Evolutionary conservation across 37 sponge, comb jelly and placozoan genomes (phyloP), one percentile per base, ranked within the genome.

Genomic region (Chondrilla cf. caribensis): DNA sequence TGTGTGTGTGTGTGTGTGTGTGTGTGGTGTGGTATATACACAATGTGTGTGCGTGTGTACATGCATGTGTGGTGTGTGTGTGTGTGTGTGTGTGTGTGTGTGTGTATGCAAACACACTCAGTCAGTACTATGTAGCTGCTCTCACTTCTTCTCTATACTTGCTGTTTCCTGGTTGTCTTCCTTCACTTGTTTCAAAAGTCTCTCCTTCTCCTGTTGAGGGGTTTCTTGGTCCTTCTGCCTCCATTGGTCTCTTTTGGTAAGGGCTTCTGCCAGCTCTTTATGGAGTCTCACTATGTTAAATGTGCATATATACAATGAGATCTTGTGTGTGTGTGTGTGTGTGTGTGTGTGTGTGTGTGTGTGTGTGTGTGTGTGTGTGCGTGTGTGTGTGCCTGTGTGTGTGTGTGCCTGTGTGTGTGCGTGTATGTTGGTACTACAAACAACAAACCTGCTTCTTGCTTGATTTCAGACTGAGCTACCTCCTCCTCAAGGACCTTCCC

Each of bases 101-200:
- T n/a, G n/a, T n/a, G n/a, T n/a, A n/a, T n/a, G n/a, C n/a, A n/a
- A 80, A 70, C 21, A 32, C 38, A 68, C 25, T n/a, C n/a, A n/a
- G n/a, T n/a, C n/a, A n/a, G n/a, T n/a, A n/a, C n/a, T n/a, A n/a
- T n/a, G n/a, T n/a, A n/a, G n/a, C 57, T 55, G 57, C n/a, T 39
- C 84, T 18, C 24, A 93, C 97, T 70, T 78, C 47, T 82, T 93
- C 81, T 96, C 91, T 11, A 96, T 60, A 6, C 87, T 86, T 28
- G 91, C 86, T 24, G 88, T 89, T 78, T 96, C 97, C 51, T 90
- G 86, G 79, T 90, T 96, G 81, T 96, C 93, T 6, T 91, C 91
- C 77, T 96, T 92, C 38, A 96, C 93, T 58, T 96, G 97, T 38
- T 77, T 79, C 58, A 92, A 84, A 4, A 88, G 87, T 77, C 91